These are phyloP conservation scores for Melinaea marsaeus DNA, from an alignment of 2,888 invertebrate genomes.

Conservation along the genomic window DNA sequence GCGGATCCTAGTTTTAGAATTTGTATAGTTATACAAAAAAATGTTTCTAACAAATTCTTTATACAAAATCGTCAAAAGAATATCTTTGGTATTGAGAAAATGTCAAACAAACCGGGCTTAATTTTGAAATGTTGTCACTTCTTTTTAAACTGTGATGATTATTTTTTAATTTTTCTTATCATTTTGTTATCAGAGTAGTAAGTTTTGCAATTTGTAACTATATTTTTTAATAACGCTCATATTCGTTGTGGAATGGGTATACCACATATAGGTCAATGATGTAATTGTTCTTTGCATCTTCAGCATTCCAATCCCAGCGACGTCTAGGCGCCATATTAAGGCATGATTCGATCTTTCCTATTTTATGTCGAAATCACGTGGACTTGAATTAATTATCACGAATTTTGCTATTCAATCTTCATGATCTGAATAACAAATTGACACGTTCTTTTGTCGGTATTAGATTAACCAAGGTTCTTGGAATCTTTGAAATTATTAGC, in stretches of 20 bases:
- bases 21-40: too few relatives aligned
- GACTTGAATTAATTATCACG: conserved; percentile 29
- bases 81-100: too few relatives aligned
- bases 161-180: too few relatives aligned
- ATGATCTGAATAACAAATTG: conserved; percentile 13
- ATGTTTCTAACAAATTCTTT: too few relatives aligned
- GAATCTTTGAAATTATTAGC: not conserved
- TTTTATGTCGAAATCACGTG: conserved; percentile 31
- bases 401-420: conserved; percentile 22
- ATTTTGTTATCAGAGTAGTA: too few relatives aligned
- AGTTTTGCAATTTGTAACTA: not conserved
- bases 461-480: not conserved
- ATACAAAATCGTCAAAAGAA: too few relatives aligned
- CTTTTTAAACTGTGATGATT: too few relatives aligned
- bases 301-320: conserved; percentile 50
- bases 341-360: conserved; percentile 47
- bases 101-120: too few relatives aligned
- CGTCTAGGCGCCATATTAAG: conserved; percentile 49
- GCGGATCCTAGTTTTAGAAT: too few relatives aligned
- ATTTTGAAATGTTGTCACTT: too few relatives aligned
- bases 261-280: conserved; percentile 16
- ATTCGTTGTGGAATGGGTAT: not conserved
- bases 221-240: not conserved
- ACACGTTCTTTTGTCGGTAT: not conserved
- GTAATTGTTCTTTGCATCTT: conserved; percentile 22